Base-by-base conservation (phyloP, 2,113 vertebrate genomes). In the Chamaetylas fuelleborni region DNA sequence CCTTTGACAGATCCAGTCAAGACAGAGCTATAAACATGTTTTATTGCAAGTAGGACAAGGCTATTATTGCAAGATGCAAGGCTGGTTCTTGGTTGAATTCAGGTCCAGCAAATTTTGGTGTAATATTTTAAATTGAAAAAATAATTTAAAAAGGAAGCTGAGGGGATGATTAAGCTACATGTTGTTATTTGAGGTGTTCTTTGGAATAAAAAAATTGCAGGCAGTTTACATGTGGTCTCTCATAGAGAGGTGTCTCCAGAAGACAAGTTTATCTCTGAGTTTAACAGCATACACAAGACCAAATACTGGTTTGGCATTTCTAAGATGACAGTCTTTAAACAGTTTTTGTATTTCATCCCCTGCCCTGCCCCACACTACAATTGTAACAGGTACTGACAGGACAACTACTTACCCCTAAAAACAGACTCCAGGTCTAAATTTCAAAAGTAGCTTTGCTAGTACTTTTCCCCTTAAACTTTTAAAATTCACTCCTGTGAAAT, bases 381-480 rank as follows among this genome's bases (percentile, higher is more conserved):
- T 18, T 95, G 90, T n/a, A 83, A 90, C 42, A 87, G 28, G 33
- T 40, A 26, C 14, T 15, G 5, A 34, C 11, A 70, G 86, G 40
- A 76, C 40, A 94, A 91, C 33, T 74, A 72, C 79, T 90, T 69
- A 89, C 48, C 69, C 64, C 72, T 61, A 87, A 69, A 69, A 88
- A 31, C n/a, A 50, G 42, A 43, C 40, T 80, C 77, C 65, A 85
- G 84, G 53, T 83, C 19, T 62, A 70, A 84, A 71, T 58, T 90
- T 88, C 95, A 95, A 69, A 85, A 83, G 66, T 56, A 96, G 42
- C 19, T 74, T 94, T 62, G 20, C 66, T 88, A 79, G 36, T n/a
- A 79, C 67, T 19, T 93, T 22, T 36, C 45, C 84, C 43, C 70
- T 95, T 93, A 80, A 92, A 82, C 19, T 84, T 88, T 50, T 64